Evolutionary conservation across 1,140 invertebrate species (phyloP).

Genomic region (Macrobrachium rosenbergii): DNA sequence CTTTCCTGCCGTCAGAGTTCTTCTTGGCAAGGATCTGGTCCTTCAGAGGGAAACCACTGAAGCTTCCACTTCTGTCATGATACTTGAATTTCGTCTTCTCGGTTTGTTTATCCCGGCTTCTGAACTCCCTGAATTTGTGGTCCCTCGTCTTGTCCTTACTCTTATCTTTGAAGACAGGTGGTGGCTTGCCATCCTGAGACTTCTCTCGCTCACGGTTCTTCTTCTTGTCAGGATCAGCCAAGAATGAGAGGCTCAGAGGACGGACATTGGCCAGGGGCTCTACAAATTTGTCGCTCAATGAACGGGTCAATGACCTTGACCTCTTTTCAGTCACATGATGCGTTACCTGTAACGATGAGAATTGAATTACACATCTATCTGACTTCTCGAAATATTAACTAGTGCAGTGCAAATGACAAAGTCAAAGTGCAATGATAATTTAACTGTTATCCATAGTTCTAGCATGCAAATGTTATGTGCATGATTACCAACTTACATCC

Average conservation of each 20-base stretch:
- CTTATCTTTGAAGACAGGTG: constrained; percentile 25
- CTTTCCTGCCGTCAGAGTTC: constrained; percentile 42
- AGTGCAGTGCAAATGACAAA: too few relatives aligned
- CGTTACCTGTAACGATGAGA: constrained; percentile 45
- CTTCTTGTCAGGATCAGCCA: constrained; percentile 53
- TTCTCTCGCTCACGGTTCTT: constrained; percentile 44
- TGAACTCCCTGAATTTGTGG: constrained; percentile 45
- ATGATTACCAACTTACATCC: too few relatives aligned
- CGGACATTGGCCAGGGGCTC: constrained; percentile 34
- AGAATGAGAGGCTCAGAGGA: constrained; percentile 47
- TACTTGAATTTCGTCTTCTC: constrained; percentile 59
- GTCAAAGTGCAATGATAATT: too few relatives aligned
- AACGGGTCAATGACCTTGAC: constrained; percentile 57
- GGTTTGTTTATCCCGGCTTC: neutral
- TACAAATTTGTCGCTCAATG: constrained; percentile 55
- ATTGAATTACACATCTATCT: too few relatives aligned
- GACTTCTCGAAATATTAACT: too few relatives aligned
- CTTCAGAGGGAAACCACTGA: constrained; percentile 43
- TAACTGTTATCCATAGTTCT: too few relatives aligned
- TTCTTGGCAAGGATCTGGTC: constrained; percentile 45
- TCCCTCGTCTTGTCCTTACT: constrained; percentile 51
- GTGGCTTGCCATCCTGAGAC: constrained; percentile 36
- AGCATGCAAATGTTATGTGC: too few relatives aligned
- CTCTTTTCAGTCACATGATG: constrained; percentile 65
- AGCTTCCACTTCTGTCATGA: constrained; percentile 45